Base-by-base conservation (phyloP, 2,888 invertebrate species). In the Pollenia amentaria region DNA sequence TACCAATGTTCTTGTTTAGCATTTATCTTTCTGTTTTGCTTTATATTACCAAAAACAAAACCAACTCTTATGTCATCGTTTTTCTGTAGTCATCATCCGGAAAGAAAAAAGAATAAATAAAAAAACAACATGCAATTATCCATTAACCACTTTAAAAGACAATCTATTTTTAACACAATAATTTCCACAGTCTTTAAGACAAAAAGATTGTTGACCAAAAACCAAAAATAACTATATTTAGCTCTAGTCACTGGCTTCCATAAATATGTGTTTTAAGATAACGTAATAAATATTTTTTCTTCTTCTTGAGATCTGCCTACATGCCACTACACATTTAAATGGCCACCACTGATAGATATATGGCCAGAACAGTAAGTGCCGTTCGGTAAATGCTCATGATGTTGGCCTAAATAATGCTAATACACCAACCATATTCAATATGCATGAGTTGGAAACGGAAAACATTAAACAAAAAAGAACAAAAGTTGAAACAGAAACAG, bases 291-390 rank as follows among this genome's bases (percentile, higher is more conserved):
- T 29, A 29, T 29, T 29, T 29, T 29, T 29, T 29, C 29, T 55
- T 55, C 21, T 55, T 55, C 16, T 55, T 55, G 18, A 21, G 9
- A 29, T 29, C 72, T 84, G 78, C 65, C 77, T 78, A 73, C 46
- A 78, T 78, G 84, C 84, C 78, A 79, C 78, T 60, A 82, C 38
- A 73, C 65, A 79, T 79, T 84, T 84, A 84, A 84, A 79, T 84
- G 67, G 65, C 38, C 83, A 62, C 72, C 44, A 67, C 78, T 73
- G 78, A 75, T 81, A 60, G 75, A 82, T 75, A 75, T 60, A 75
- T 53, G 65, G 38, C 14, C 38, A 67, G 51, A 42, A 75, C 67
- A 57, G 65, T 64, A 29, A 72, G 64, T 65, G 78, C 84, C 51
- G 18, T 60, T 78, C 57, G 44, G 16, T 42, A 67, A 46, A n/a